Percentiles rank a stretch among this genome's conserved stretches.
These are phyloP conservation scores for Gallinago paraguaiae DNA, from an alignment of 2,113 vertebrate genomes.

Conservation along the genomic window DNA sequence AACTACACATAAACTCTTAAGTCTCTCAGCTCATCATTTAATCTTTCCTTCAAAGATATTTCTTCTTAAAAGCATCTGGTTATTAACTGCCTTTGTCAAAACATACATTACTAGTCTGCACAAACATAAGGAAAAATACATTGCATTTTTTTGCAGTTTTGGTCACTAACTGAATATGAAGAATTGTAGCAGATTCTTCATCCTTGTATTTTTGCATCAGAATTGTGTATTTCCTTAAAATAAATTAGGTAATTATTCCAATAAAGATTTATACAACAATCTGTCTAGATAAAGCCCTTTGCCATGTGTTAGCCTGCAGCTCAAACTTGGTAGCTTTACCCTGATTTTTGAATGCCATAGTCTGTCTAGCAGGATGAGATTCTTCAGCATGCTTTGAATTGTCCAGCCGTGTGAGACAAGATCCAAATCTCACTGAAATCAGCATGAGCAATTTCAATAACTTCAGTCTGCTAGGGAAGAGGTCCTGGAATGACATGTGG, in stretches of 20 bases:
- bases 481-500: background rate
- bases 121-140: background rate
- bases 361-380: background rate
- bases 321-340: background rate
- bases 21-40: background rate
- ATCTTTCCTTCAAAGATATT: background rate
- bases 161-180: background rate
- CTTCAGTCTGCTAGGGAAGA: background rate
- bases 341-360: background rate
- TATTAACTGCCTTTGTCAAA: background rate
- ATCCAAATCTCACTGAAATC: background rate
- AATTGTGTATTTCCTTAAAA: background rate
- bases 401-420: background rate
- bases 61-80: background rate
- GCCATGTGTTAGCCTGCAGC: background rate
- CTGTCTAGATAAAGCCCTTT: background rate
- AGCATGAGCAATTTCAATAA: accelerated
- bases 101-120: background rate
- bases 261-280: background rate
- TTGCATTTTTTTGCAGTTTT: background rate
- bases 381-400: background rate
- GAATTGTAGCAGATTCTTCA: background rate
- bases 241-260: background rate
- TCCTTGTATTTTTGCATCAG: background rate
- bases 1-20: background rate